Evolutionary conservation across 2,113 vertebrate genomes (phyloP), one percentile per base, ranked within the genome.

Genomic region (Columbina picui): DNA sequence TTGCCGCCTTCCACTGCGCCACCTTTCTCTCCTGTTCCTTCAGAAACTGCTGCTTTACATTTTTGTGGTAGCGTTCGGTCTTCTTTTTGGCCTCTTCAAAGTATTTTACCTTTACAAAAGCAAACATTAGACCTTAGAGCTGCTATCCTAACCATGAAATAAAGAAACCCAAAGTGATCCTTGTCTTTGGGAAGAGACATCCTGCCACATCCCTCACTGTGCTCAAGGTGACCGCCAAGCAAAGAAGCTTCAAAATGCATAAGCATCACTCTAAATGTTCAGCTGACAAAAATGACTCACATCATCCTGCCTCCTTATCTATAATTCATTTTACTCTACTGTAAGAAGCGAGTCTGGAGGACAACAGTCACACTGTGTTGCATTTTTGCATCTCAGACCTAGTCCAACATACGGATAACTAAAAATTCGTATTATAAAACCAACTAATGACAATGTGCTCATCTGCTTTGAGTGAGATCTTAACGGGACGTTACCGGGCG

Each of bases 11-110:
- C 97, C 95, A 95, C 22, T 9, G 68, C 1, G 2, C 53, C 59
- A 74, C 56, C 84, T 96, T 98, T 43, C 77, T 93, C 59, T 97
- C 91, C 84, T 97, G 97, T 9, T 98, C 96, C 4, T 34, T 82
- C 89, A 95, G 4, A 89, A 98, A 98, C 84, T 97, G 97, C 71
- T 96, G 96, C 67, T 76, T 89, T 79, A 98, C 43, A 18, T 76
- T 88, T n/a, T 95, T 96, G 23, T 96, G n/a, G 34, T 92, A 68
- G 20, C 2, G 25, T 61, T 21, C 29, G 1, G 39, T 94, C 89
- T 96, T 97, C 76, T 59, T 98, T 95, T 95, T 96, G 85, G 81
- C 87, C 45, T 94, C 85, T 7, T 98, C 97, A 7, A 71, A 65
- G 30, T 80, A 47, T 81, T 57, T 97, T 13, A 69, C 30, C 98